Evolutionary conservation across 30 jellyfish, hydroid and myxozoan species (phyloP), one percentile per base, ranked within the genome.

Genomic region (Hydractinia echinata): DNA sequence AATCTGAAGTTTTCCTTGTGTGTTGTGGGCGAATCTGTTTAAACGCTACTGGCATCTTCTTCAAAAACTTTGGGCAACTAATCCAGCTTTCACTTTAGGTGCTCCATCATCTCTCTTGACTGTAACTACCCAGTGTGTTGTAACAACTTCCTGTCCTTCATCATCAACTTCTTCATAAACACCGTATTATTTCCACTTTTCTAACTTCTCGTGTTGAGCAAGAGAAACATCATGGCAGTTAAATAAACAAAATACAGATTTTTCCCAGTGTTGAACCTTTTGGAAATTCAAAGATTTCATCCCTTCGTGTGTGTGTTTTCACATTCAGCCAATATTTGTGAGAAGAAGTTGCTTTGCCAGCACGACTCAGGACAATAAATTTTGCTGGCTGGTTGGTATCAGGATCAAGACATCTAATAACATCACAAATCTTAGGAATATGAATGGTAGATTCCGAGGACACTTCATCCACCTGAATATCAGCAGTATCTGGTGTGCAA

Each of bases 101-200:
- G 10, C n/a, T 10, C 68, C 68, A 10, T 56, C 68, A 56, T 56
- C 68, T n/a, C n/a, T 56, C n/a, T 56, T 56, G 13, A 9, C 68
- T 56, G 68, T 56, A 56, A n/a, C 13, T 56, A 56, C n/a, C 68
- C 68, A 56, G n/a, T n/a, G n/a, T 9, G 13, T 9, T 10, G 68
- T 9, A 9, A 56, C n/a, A 10, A n/a, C n/a, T 10, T 56, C 68
- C n/a, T 56, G 68, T 9, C 68, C n/a, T 56, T 56, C 68, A 56
- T 56, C 68, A 56, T 10, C 68, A 56, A 56, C 68, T 56, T 56
- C n/a, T n/a, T n/a, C n/a, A n/a, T n/a, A n/a, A n/a, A n/a, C n/a
- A n/a, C n/a, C n/a, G 68, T 56, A 56, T 56, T 56, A 10, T 56
- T n/a, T 56, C 68, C 68, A 56, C 68, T 56, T 10, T 56, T 10